Conservation (phyloP, 1,140 invertebrate genomes). For the Brachionus manjavacas region DNA sequence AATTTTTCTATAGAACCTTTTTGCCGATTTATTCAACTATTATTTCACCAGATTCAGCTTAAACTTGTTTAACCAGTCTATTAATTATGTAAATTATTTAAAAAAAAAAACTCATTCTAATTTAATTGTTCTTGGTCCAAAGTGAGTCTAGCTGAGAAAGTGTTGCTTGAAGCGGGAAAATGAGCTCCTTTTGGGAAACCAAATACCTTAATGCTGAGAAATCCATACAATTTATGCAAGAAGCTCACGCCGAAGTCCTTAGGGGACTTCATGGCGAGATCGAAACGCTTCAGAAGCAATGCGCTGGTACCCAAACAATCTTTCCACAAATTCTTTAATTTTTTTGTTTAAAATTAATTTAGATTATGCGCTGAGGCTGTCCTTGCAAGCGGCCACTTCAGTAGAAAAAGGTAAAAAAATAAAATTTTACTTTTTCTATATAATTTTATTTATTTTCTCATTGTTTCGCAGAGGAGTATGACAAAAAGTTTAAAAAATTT, state of each 20-base stretch:
- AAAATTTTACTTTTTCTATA: not conserved
- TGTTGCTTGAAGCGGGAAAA: not conserved
- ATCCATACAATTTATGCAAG: constrained; percentile 31
- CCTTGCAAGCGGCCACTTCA: not conserved
- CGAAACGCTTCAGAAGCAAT: constrained; percentile 38
- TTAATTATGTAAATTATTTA: not conserved
- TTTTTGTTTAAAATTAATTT: not conserved
- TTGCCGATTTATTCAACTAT: not conserved
- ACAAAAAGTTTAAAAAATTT: constrained; percentile 27
- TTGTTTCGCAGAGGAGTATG: not conserved
- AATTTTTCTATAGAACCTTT: not conserved
- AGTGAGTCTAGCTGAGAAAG: not conserved
- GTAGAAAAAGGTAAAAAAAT: constrained; percentile 33
- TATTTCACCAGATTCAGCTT: not conserved
- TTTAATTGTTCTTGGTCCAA: not conserved
- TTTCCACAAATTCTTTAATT: not conserved
- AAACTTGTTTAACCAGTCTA: not conserved
- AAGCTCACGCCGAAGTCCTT: constrained; percentile 30
- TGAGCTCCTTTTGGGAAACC: constrained; percentile 37
- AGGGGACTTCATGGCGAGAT: constrained; percentile 14
- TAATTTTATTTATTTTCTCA: too few species aligned
- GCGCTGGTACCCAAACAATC: not conserved
- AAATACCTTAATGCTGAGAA: constrained; percentile 32
- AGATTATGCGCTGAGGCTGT: constrained; percentile 31
- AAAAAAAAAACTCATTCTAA: not conserved